Conservation (phyloP, 2,888 invertebrate genomes). For the Sarcophaga variegata region DNA sequence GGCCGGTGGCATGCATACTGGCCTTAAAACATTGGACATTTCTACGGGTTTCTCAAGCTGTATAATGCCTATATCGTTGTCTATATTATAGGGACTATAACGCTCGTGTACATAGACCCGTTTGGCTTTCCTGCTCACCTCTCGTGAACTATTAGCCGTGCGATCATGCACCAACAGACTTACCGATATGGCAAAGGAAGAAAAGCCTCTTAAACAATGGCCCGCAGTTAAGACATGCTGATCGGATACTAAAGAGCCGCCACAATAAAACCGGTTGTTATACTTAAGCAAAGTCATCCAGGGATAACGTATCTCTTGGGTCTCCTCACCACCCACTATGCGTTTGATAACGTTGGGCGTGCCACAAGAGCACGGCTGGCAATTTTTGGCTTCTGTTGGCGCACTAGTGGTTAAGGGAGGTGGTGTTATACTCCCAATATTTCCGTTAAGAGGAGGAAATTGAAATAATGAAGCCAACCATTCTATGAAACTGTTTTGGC, state of each 20-base stretch:
- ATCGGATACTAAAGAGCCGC: conserved; percentile 88
- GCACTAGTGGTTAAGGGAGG: conserved; percentile 21
- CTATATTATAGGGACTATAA: conserved; percentile 86
- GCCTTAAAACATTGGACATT: conserved; percentile 85
- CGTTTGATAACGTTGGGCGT: conserved; percentile 86
- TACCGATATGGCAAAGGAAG: conserved; percentile 83
- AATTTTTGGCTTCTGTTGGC: conserved; percentile 72
- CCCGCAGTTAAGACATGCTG: conserved; percentile 87
- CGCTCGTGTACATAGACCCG: neutral
- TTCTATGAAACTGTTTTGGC: conserved; percentile 76
- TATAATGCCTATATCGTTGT: conserved; percentile 81
- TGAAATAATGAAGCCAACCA: conserved; percentile 76
- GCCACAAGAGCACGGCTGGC: conserved; percentile 84
- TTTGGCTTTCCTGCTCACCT: conserved; percentile 12
- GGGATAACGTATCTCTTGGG: conserved; percentile 87
- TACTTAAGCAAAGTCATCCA: conserved; percentile 87
- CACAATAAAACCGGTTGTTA: conserved; percentile 86
- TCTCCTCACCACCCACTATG: conserved; percentile 90
- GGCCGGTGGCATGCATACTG: conserved; percentile 88
- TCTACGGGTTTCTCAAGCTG: conserved; percentile 85
- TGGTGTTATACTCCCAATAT: neutral
- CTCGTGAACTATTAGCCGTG: conserved; percentile 15
- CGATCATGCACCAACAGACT: conserved; percentile 84
- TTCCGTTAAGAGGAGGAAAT: conserved; percentile 59
- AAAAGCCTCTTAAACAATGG: conserved; percentile 87